These are phyloP conservation scores for Anoplolepis gracilipes DNA, from an alignment of 1,140 invertebrate genomes.

Conservation along the genomic window DNA sequence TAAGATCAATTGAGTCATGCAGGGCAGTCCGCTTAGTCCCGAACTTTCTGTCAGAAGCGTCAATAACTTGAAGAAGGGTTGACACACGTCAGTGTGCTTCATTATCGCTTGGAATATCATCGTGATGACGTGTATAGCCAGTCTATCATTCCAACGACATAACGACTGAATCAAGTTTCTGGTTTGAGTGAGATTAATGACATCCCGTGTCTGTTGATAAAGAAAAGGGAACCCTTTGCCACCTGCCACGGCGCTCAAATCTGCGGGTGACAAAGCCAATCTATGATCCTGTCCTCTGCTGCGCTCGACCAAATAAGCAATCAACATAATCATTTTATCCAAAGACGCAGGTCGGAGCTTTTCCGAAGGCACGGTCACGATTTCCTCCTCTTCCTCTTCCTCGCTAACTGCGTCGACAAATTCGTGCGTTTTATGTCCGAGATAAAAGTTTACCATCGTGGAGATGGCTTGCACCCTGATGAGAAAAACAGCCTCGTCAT, in stretches of 20 bases:
- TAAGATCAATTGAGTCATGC: conserved; percentile 95
- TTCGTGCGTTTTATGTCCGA: conserved; percentile 92
- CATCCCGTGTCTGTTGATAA: conserved; percentile 97
- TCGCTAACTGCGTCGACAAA: conserved; percentile 90
- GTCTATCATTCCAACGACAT: conserved; percentile 94
- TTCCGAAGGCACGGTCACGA: conserved; percentile 89
- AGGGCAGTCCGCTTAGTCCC: conserved; percentile 90
- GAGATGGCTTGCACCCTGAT: conserved; percentile 95
- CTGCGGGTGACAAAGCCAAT: conserved; percentile 91
- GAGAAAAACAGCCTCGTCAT: conserved; percentile 95
- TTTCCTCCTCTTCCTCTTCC: conserved; percentile 93
- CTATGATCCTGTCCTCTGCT: conserved; percentile 92
- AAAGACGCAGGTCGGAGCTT: conserved; percentile 95
- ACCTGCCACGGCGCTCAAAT: conserved; percentile 93
- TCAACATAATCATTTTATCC: conserved; percentile 98
- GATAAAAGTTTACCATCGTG: conserved; percentile 96
- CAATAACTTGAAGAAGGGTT: conserved; percentile 96
- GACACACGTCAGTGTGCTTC: conserved; percentile 95
- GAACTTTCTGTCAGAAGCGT: conserved; percentile 92
- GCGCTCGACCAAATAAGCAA: conserved; percentile 95
- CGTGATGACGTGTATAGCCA: conserved; percentile 93
- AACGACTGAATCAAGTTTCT: conserved; percentile 96
- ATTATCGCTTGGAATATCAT: conserved; percentile 96
- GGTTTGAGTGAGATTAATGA: conserved; percentile 96
- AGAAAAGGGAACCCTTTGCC: conserved; percentile 97